A percentile compares a stretch with the other conserved stretches of the same genome.
Conservation (phyloP, 2,888 invertebrate species). For the Ernsta delagoae region DNA sequence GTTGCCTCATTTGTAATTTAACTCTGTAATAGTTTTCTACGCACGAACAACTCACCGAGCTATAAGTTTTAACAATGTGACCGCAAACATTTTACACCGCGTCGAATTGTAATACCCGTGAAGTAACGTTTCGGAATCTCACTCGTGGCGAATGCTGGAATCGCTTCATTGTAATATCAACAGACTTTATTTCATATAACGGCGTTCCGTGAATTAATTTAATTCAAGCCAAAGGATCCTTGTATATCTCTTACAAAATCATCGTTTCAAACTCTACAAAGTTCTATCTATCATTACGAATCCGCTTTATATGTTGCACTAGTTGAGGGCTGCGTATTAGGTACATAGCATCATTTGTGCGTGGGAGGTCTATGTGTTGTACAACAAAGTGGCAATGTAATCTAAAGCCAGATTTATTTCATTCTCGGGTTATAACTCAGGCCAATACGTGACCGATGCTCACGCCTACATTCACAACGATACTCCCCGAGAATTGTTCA, state of each 20-base stretch:
- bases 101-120: constrained; percentile 61
- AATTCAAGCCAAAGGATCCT: constrained; percentile 1
- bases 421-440: constrained; percentile 74
- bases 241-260: too few species aligned
- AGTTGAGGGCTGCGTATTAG: constrained; percentile 26
- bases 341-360: constrained; percentile 38
- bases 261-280: too few species aligned
- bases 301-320: not conserved
- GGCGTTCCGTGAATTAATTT: constrained; percentile 26
- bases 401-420: constrained; percentile 72
- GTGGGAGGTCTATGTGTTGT: constrained; percentile 64
- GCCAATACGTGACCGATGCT: constrained; percentile 80
- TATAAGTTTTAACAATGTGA: constrained; percentile 48
- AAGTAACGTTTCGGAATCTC: constrained; percentile 44
- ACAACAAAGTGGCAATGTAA: constrained; percentile 51
- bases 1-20: constrained; percentile 53
- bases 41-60: constrained; percentile 53
- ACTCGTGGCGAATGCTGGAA: constrained; percentile 29
- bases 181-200: constrained; percentile 19
- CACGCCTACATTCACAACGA: constrained; percentile 64
- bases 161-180: constrained; percentile 25
- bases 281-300: constrained; percentile 36
- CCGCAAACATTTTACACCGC: constrained; percentile 53
- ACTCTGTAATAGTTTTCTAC: constrained; percentile 51
- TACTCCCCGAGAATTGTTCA: constrained; percentile 55